Evolutionary conservation across 2,888 invertebrate genomes (phyloP), one percentile per base, ranked within the genome.

Genomic region (Hirtodrosophila histrioides): DNA sequence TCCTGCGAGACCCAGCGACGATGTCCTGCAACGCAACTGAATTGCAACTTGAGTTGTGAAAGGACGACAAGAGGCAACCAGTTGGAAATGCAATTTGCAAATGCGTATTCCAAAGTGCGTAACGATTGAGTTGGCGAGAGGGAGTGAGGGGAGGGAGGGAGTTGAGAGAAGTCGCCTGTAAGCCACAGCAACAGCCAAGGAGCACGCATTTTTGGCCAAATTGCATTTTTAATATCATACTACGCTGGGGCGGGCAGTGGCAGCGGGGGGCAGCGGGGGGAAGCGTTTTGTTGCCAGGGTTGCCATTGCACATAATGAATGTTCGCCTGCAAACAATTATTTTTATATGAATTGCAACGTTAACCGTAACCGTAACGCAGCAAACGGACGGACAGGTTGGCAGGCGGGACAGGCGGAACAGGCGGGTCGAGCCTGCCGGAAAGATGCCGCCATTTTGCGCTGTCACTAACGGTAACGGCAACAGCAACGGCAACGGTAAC

Each of bases 191-290:
- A 44, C 46, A 8, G 23, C 57, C 63, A 57, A 57, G 70, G 4
- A 53, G 36, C 41, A 60, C 62, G 56, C 56, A 60, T 54, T 75
- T 66, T 49, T 65, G 61, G 55, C 63, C 67, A 86, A 78, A 86
- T 85, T 86, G 82, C 82, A 85, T 77, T 84, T 86, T 85, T 87
- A 86, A 86, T 85, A 86, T 87, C 70, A 55, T 71, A 17, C 17
- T 61, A 27, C 49, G 44, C 44, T 24, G 43, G 23, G 6, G 48
- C 35, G 27, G 6, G 48, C 35, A 23, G 46, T n/a, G 39, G 41
- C 10, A 35, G 45, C 17, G 8, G 35, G 31, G 9, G 54, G 44
- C 23, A 41, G 39, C 12, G 24, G 43, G 36, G 43, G 6, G 7
- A 31, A 3, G 45, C 24, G 33, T 51, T 66, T 57, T 63, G 71